These are phyloP conservation scores for Galeopterus variegatus DNA, from an alignment of 2,113 vertebrate species.

Conservation along the genomic window DNA sequence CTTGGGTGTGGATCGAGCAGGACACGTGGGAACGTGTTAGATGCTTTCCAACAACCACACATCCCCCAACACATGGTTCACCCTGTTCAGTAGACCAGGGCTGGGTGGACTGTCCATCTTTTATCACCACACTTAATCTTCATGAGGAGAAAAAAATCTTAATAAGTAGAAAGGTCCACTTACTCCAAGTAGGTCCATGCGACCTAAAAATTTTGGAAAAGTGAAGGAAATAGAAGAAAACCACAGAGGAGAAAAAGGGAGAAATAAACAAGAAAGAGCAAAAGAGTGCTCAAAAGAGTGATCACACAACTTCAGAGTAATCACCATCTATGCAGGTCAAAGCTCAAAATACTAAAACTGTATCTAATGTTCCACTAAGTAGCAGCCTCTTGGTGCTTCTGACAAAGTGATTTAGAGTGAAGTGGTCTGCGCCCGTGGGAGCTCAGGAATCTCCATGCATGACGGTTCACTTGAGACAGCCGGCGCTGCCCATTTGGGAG, in stretches of 20 bases:
- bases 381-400: slow-evolving; percentile 21
- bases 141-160: neutral
- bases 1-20: neutral
- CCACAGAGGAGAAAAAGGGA: neutral
- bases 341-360: slow-evolving; percentile 76
- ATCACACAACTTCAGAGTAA: neutral
- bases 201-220: neutral
- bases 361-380: slow-evolving; percentile 58
- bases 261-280: slow-evolving; percentile 38
- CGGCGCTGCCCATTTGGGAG: neutral
- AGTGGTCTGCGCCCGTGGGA: slow-evolving; percentile 3
- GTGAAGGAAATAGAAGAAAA: neutral
- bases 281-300: too few species aligned
- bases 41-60: neutral
- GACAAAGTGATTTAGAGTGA: slow-evolving; percentile 69
- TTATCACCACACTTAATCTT: neutral
- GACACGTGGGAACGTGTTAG: neutral
- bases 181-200: neutral
- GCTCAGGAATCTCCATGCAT: neutral
- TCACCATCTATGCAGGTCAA: slow-evolving; percentile 58
- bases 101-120: neutral
- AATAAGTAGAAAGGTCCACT: neutral
- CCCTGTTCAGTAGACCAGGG: neutral
- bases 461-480: neutral
- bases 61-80: neutral